Base-by-base conservation (phyloP, 1,140 invertebrate species). In the Danaus melanippus region DNA sequence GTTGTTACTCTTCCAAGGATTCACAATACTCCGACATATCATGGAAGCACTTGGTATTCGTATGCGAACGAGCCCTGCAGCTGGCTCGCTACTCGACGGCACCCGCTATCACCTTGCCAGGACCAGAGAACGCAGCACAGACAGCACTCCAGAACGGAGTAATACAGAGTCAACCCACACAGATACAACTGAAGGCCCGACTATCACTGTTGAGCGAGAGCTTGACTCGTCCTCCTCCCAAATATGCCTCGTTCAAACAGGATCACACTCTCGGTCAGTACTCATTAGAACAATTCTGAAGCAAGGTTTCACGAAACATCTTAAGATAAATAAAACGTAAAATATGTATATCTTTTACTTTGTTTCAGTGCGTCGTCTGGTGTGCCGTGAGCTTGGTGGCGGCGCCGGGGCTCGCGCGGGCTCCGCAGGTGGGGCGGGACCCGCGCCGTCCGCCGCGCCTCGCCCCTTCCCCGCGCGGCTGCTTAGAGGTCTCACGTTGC, bases 401-500 rank as follows among this genome's bases (percentile, higher is more conserved):
- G 92, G 69, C 72, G 89, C 12, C 12, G 50, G 59, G 4, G 55
- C 60, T 1, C 4, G 32, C 12, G 46, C 64, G 10, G 67, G 60
- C 6, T 67, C 62, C 8, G 56, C 58, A 10, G 64, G 67, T 51
- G 58, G 12, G 46, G 17, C n/a, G 12, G 46, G 45, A 46, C 58
- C 77, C 91, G 61, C 84, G 87, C 48, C 87, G 46, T 58, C 78
- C 91, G 63, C 82, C 21, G 88, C 47, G 87, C 32, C 42, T 51
- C 64, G 43, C 17, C 67, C 47, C 1, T 86, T 96, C 53, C 91
- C 93, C n/a, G 88, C 92, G 42, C 90, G 91, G 47, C 88, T 95
- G 53, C 96, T 95, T 74, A 87, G 79, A 17, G 91, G 91, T 56
- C 87, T 96, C 44, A 90, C 93, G 62, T 86, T 96, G 57, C 93